Conservation (phyloP, 53 echinoderm and acorn worm genomes). For the Patiria pectinifera region DNA sequence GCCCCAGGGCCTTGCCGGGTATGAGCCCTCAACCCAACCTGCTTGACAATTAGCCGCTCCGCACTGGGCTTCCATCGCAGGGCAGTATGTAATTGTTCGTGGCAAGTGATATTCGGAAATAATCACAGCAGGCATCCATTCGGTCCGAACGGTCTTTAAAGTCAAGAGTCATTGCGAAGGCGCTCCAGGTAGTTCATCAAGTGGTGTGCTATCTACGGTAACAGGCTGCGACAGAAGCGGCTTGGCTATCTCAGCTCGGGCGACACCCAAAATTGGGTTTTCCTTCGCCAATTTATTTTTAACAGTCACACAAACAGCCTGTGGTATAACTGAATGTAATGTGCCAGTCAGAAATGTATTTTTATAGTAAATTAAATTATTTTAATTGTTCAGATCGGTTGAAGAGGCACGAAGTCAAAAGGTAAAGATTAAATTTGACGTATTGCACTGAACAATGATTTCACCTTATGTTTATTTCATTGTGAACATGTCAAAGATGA, state of each 20-base stretch:
- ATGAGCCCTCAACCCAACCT: neutral
- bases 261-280: neutral
- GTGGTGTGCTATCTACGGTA: conserved; percentile 36
- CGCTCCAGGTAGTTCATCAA: conserved; percentile 50
- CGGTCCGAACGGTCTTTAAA: conserved; percentile 14
- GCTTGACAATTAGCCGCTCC: neutral
- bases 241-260: neutral
- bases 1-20: neutral
- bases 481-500: too few relatives aligned
- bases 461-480: too few relatives aligned
- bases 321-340: neutral
- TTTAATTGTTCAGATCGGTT: too few relatives aligned
- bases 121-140: conserved; percentile 62
- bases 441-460: too few relatives aligned
- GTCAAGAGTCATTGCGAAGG: conserved; percentile 9
- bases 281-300: neutral
- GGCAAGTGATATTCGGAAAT: conserved; percentile 64
- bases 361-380: too few relatives aligned
- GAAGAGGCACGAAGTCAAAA: too few relatives aligned
- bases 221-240: conserved; percentile 2
- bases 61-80: conserved; percentile 8
- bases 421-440: too few relatives aligned
- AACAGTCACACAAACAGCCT: neutral
- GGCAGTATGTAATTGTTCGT: conserved; percentile 50
- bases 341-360: too few relatives aligned